Conservation (phyloP, 2,113 vertebrate genomes). For the Nycticorax nycticorax region DNA sequence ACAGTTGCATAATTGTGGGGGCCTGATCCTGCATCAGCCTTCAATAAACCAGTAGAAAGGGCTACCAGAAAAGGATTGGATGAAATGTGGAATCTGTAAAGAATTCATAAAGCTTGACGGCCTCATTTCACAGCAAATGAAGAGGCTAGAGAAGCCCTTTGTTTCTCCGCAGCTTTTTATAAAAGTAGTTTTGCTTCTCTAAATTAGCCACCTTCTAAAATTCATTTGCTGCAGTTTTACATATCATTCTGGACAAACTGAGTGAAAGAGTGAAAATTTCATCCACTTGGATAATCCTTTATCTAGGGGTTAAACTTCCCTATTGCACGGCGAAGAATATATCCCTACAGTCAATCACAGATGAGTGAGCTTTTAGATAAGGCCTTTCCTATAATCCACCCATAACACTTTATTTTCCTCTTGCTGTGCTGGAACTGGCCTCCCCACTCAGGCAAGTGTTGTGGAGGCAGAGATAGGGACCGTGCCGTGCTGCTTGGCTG, state of each 20-base stretch:
- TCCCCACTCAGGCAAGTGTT: constrained; percentile 10
- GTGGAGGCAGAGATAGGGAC: constrained; percentile 48
- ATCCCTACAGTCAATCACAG: not conserved
- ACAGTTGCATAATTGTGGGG: not conserved
- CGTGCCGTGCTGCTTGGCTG: constrained; percentile 21
- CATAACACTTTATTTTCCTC: constrained; percentile 56
- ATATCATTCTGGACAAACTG: not conserved
- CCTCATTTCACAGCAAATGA: not conserved
- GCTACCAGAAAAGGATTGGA: not conserved
- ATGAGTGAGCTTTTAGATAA: constrained; percentile 50
- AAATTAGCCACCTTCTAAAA: not conserved
- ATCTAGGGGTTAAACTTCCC: constrained; percentile 25
- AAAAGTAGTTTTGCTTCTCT: not conserved
- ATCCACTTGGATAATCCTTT: constrained; percentile 12
- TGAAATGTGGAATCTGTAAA: not conserved
- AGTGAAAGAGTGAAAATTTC: not conserved
- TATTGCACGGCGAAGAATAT: not conserved
- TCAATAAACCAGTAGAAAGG: not conserved
- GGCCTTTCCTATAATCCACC: constrained; percentile 51
- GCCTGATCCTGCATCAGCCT: not conserved
- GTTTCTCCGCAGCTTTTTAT: not conserved
- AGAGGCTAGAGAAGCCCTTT: not conserved
- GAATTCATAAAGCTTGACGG: not conserved
- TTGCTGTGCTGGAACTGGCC: constrained; percentile 27
- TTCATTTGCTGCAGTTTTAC: not conserved